Evolutionary conservation across 2,888 invertebrate genomes (phyloP), one percentile per base, ranked within the genome.

Genomic region (Mesorhabditis belari): DNA sequence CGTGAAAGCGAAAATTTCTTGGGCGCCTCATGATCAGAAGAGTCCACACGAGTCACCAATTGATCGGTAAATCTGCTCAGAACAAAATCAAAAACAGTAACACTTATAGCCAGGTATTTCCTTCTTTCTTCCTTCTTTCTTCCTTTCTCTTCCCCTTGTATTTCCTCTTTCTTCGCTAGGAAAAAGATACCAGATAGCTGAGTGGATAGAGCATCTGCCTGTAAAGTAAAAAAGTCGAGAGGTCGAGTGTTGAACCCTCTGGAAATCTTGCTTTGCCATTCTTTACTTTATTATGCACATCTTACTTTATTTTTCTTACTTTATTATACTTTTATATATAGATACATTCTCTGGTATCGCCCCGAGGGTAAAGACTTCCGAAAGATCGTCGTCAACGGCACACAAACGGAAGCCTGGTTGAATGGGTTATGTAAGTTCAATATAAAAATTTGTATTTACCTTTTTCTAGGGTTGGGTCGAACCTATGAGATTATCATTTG

Each of bases 401-500:
- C 68, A 25, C 67, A 66, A 49, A 57, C 60, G 49, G 62, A 63
- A 27, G 60, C 68, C 5, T 64, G 61, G 23, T 52, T 75, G 55
- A 63, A 64, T 28, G 74, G 70, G 49, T 60, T 74, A 24, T 71
- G 74, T 74, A 55, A 55, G 1, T 35, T 1, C 1, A 35, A 17
- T 35, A 1, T 2, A 35, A n/a, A n/a, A 35, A n/a, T n/a, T n/a
- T n/a, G n/a, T n/a, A n/a, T 56, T 5, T 6, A 56, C 17, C 29
- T 51, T 63, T 59, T 64, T 74, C 49, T 64, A 79, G 80, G 69
- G 63, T 73, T 77, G 71, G 80, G 79, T 27, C 70, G 70, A 19
- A 70, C 70, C 24, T 99, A 98, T 83, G 95, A 96, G 83, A 94
- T 96, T 82, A 86, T 93, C 67, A 88, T 98, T n/a, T 89, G 93